A percentile compares a stretch with the other conserved stretches of the same genome.
Evolutionary conservation across 1,140 invertebrate species (phyloP).

Genomic region (Sycophila sp.): DNA sequence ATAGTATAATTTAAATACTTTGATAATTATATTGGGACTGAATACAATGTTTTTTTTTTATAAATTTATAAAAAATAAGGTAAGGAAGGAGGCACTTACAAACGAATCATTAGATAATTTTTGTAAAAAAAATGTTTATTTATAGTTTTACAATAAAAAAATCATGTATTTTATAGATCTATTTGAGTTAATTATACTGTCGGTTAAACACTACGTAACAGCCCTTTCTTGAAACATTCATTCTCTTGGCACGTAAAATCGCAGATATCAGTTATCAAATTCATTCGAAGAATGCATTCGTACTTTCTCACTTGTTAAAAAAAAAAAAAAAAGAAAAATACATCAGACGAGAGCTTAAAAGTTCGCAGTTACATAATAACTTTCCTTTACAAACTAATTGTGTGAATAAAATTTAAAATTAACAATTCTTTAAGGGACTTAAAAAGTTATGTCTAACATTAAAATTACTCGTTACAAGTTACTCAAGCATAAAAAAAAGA

Average conservation of each 20-base stretch:
- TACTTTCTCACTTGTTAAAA: background rate
- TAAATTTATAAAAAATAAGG: too few species aligned
- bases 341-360: background rate
- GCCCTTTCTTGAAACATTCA: slow-evolving; percentile 22
- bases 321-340: slow-evolving; percentile 9
- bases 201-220: slow-evolving; percentile 26
- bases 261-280: slow-evolving; percentile 13
- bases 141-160: slow-evolving; percentile 51
- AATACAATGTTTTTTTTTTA: too few species aligned
- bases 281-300: background rate
- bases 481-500: background rate
- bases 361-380: slow-evolving; percentile 7
- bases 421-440: background rate
- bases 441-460: background rate
- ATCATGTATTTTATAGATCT: slow-evolving; percentile 40
- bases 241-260: slow-evolving; percentile 6
- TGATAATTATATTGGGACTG: background rate
- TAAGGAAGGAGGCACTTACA: too few species aligned
- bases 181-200: slow-evolving; percentile 39
- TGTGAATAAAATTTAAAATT: slow-evolving; percentile 7
- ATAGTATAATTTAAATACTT: background rate
- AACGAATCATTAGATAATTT: slow-evolving; percentile 1
- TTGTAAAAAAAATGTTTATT: slow-evolving; percentile 53
- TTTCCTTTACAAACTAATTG: background rate
- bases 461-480: background rate